phyloP scores from a whole-genome alignment of 2,888 invertebrate genomes.

The Tryphoninae sp. region DNA sequence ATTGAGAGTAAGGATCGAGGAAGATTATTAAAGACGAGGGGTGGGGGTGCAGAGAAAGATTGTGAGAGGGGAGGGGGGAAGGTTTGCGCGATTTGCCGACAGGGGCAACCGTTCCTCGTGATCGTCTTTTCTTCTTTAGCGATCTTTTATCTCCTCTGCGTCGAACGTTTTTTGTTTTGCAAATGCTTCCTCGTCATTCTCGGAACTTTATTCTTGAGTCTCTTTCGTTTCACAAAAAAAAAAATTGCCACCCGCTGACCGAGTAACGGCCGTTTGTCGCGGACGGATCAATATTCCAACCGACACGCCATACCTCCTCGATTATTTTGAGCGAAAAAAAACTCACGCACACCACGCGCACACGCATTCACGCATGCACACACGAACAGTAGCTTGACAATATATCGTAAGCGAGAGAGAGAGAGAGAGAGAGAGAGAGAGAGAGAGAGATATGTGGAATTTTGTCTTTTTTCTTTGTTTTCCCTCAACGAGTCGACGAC shows the following conservation, averaged over 20 bases:
- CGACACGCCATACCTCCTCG: conserved; percentile 61
- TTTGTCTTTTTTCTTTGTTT: not conserved
- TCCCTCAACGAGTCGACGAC: not conserved
- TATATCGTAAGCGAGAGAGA: not conserved
- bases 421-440: too few species aligned
- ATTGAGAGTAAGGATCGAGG: conserved; percentile 32
- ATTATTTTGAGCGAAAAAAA: conserved; percentile 29
- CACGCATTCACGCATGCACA: not conserved
- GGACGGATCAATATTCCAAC: conserved; percentile 65
- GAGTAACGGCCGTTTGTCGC: conserved; percentile 53
- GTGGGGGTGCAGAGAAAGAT: not conserved
- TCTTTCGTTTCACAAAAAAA: not conserved
- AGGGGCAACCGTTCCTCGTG: conserved; percentile 26
- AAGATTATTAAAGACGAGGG: conserved; percentile 9
- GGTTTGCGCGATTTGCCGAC: conserved; percentile 19
- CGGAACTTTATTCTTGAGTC: not conserved
- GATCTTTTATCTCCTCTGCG: conserved; percentile 15
- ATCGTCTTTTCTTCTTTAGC: conserved; percentile 4
- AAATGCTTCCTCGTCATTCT: not conserved
- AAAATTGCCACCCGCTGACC: conserved; percentile 43
- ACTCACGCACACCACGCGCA: conserved; percentile 5
- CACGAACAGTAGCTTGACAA: not conserved
- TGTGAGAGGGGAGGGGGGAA: not conserved
- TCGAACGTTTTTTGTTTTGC: not conserved
- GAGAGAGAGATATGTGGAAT: not conserved